Evolutionary conservation across 2,113 vertebrate genomes (phyloP).

Genomic region (Phainopepla nitens): DNA sequence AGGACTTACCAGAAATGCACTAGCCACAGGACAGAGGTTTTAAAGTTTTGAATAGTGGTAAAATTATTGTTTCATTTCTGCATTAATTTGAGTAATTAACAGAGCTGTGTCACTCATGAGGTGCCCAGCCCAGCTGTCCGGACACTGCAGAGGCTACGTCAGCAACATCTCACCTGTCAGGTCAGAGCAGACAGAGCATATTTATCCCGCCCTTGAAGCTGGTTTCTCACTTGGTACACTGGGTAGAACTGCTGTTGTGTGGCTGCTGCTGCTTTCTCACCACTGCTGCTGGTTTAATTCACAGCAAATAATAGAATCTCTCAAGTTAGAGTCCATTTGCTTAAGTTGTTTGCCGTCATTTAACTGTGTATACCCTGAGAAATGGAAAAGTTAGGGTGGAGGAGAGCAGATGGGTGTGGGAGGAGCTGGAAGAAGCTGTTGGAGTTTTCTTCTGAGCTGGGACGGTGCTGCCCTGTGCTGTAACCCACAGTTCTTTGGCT

Average conservation of each 20-base stretch:
- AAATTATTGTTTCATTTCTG: not conserved
- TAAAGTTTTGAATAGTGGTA: not conserved
- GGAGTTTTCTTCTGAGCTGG: not conserved
- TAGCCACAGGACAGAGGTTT: not conserved
- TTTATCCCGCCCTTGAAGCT: not conserved
- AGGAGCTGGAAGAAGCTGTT: not conserved
- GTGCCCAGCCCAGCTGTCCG: not conserved
- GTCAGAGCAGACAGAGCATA: not conserved
- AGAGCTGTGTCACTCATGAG: not conserved
- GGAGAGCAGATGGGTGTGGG: fast-evolving
- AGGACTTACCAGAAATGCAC: not conserved
- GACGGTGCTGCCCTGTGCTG: not conserved
- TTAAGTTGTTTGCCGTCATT: not conserved
- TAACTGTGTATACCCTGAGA: not conserved
- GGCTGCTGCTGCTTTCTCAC: not conserved
- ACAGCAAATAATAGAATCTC: not conserved
- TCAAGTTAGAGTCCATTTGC: not conserved
- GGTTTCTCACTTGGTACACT: not conserved
- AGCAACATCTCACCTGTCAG: not conserved
- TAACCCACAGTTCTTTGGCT: not conserved
- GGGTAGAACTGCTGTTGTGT: not conserved
- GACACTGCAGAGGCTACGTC: not conserved
- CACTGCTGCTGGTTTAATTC: not conserved
- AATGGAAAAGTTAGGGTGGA: not conserved
- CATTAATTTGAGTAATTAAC: not conserved